These are phyloP conservation scores for Phymanthus crucifer DNA, from an alignment of 92 coral and sea anemone genomes.

Conservation along the genomic window DNA sequence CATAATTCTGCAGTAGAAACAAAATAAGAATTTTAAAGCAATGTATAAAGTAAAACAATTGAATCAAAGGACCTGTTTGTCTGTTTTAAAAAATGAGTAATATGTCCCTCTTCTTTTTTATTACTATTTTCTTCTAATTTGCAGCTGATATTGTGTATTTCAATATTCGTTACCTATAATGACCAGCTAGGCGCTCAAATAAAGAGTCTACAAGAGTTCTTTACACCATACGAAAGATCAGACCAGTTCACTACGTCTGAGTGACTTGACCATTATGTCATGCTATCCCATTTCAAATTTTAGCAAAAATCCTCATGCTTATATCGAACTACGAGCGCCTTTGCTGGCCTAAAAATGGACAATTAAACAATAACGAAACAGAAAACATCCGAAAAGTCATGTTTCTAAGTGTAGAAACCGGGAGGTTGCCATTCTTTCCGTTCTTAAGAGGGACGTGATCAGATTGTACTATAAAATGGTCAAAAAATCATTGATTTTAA, in stretches of 20 bases:
- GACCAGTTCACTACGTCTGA: not conserved
- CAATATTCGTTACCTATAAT: too few relatives aligned
- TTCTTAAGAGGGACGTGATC: not conserved
- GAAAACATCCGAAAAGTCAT: too few relatives aligned
- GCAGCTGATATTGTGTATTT: too few relatives aligned
- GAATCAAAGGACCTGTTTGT: not conserved
- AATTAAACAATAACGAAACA: not conserved
- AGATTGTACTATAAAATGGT: not conserved
- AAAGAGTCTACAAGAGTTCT: not conserved
- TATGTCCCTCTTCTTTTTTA: too few relatives aligned
- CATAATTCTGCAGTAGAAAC: constrained; percentile 49
- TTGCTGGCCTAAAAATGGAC: not conserved
- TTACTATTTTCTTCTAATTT: too few relatives aligned
- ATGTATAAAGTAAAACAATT: not conserved
- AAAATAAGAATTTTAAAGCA: not conserved
- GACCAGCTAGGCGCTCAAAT: not conserved
- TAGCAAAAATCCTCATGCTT: not conserved
- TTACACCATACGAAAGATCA: not conserved
- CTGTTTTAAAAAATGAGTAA: too few relatives aligned
- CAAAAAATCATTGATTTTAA: not conserved
- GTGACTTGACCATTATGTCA: not conserved
- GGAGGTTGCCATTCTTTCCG: not conserved
- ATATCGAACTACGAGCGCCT: too few relatives aligned
- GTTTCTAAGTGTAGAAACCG: too few relatives aligned
- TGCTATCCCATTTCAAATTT: not conserved